Evolutionary conservation across 2,113 vertebrate genomes (phyloP), one percentile per base, ranked within the genome.

Genomic region (Equus przewalskii): DNA sequence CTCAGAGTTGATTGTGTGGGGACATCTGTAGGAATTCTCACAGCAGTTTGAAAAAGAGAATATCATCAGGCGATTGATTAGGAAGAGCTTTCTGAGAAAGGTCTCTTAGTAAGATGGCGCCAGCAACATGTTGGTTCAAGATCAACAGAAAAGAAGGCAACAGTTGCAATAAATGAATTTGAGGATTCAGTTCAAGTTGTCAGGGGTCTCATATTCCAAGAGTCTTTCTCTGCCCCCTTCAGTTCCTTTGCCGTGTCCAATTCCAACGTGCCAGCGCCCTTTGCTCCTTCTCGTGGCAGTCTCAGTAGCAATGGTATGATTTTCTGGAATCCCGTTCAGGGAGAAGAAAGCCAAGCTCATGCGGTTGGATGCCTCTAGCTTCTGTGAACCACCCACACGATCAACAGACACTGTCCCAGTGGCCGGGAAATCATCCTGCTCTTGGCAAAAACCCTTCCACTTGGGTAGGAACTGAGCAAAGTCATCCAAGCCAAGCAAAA

Each of bases 401-500:
- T 92, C 96, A 96, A 97, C 98, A 98, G 98, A 98, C 97, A 97
- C 41, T 92, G 76, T 97, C 54, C 6, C 64, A 41, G 76, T 65
- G 96, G 98, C 98, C 81, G 88, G 98, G 97, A 97, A 97, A 0
- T 96, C 98, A 95, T 97, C 96, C 96, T 97, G 91, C 96, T 95
- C 94, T 97, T 98, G 99, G 98, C 97, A 96, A 78, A 96, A 51
- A 87, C 86, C 60, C 95, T 94, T 96, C 94, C 96, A 92, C 96
- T 97, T 96, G 96, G 86, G 96, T 90, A 98, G 88, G 93, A 97
- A 96, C 96, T 62, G 94, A 98, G 97, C 76, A 93, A 97, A 98
- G 97, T 81, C 97, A 98, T 98, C 98, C 97, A 98, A 98, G 98
- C 97, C 97, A 98, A 98, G 98, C 98, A 98, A 98, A 98, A 92